These are phyloP conservation scores for Podarcis muralis DNA, from an alignment of 2,113 vertebrate species.

Conservation along the genomic window DNA sequence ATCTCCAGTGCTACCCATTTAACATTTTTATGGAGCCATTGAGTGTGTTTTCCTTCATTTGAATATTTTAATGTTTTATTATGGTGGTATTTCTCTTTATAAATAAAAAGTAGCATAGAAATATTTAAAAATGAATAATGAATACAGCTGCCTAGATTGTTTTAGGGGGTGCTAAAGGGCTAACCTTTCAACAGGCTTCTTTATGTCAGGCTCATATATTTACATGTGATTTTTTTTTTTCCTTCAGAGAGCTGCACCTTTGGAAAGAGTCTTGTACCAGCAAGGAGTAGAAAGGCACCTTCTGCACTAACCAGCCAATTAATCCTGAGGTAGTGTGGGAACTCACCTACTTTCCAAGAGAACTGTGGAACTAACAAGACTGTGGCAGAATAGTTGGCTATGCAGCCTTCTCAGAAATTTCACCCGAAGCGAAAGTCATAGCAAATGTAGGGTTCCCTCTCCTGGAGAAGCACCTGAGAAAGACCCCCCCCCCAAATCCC, in stretches of 20 bases:
- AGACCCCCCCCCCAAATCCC: too few species aligned
- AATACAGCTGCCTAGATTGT: not conserved
- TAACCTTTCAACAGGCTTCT: not conserved
- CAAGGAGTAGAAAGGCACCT: not conserved
- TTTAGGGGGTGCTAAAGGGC: not conserved
- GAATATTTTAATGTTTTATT: too few species aligned
- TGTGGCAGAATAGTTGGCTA: not conserved
- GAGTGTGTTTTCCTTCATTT: too few species aligned
- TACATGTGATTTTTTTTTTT: not conserved
- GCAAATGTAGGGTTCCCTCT: not conserved
- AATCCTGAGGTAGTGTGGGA: not conserved
- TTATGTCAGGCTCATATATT: not conserved
- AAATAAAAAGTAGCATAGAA: too few species aligned
- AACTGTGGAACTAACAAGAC: not conserved
- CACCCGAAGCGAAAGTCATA: not conserved
- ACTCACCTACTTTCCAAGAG: not conserved
- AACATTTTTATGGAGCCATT: too few species aligned
- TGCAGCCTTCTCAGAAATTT: not conserved
- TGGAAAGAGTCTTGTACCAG: not conserved
- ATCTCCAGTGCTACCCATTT: too few species aligned
- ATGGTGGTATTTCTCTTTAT: too few species aligned
- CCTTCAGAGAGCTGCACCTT: not conserved
- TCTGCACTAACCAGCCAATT: not conserved
- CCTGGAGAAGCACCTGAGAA: not conserved
- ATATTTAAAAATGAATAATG: too few species aligned